Percentiles rank a stretch among this genome's conserved stretches.
These are phyloP conservation scores for Rhodeus uyekii DNA, from an alignment of 2,797 vertebrate species.

Conservation along the genomic window DNA sequence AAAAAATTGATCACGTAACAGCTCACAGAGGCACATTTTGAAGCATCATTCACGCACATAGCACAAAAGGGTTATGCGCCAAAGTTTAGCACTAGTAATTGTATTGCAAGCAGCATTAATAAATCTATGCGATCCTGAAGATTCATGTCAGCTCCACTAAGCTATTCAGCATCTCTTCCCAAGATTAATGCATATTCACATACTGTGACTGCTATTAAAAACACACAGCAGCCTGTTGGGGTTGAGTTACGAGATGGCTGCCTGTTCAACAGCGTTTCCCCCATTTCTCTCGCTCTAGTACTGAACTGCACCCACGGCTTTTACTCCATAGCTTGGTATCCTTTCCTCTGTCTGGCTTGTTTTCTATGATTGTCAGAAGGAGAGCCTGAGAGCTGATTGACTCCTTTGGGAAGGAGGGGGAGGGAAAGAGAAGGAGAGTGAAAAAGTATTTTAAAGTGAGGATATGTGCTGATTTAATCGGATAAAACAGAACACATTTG, in stretches of 20 bases:
- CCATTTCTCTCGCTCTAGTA: conserved; percentile 36
- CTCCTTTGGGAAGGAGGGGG: conserved; percentile 37
- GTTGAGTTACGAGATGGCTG: conserved; percentile 19
- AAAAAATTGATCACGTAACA: background rate
- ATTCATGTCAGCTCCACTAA: background rate
- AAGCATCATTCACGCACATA: background rate
- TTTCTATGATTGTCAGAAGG: conserved; percentile 31
- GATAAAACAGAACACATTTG: conserved; percentile 63
- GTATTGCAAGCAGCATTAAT: conserved; percentile 13
- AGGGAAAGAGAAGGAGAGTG: background rate
- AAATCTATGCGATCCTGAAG: conserved; percentile 16
- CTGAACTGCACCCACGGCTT: conserved; percentile 47
- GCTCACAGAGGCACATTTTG: background rate
- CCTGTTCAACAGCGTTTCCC: conserved; percentile 10
- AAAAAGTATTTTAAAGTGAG: conserved; percentile 61
- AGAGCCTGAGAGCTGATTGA: conserved; percentile 46
- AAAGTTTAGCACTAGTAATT: conserved; percentile 8
- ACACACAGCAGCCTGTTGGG: background rate
- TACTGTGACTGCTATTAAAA: conserved; percentile 9
- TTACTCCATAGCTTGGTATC: background rate
- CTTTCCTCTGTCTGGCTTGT: background rate
- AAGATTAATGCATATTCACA: conserved; percentile 18
- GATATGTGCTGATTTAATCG: conserved; percentile 70
- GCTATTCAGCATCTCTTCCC: background rate
- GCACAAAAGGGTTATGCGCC: background rate